Conservation (phyloP, 2,888 invertebrate species). For the Ceratothoa steindachneri region DNA sequence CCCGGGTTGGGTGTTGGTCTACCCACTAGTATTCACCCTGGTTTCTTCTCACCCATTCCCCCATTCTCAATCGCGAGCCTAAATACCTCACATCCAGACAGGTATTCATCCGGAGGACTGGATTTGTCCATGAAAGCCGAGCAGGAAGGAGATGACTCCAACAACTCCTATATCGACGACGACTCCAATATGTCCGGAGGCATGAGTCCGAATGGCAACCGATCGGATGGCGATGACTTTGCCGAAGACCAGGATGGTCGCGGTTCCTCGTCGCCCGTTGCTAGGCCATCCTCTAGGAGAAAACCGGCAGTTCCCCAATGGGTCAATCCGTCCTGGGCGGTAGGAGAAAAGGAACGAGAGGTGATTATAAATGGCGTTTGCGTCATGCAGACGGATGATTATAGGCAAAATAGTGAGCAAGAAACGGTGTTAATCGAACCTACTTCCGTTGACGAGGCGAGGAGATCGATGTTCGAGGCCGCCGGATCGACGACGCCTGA, state of each 20-base stretch:
- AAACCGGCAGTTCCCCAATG: slow-evolving; percentile 96
- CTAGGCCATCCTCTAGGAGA: slow-evolving; percentile 61
- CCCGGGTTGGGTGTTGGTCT: slow-evolving; percentile 54
- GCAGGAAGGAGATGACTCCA: slow-evolving; percentile 65
- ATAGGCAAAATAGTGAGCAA: slow-evolving; percentile 54
- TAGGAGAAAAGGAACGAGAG: slow-evolving; percentile 51
- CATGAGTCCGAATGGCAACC: slow-evolving; percentile 35
- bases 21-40: slow-evolving; percentile 60
- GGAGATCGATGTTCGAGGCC: not conserved
- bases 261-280: slow-evolving; percentile 57
- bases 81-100: slow-evolving; percentile 34
- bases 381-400: slow-evolving; percentile 59
- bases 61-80: slow-evolving; percentile 35
- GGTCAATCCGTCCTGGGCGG: slow-evolving; percentile 84
- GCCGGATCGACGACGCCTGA: not conserved
- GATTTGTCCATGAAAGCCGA: slow-evolving; percentile 77
- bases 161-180: slow-evolving; percentile 43
- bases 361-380: slow-evolving; percentile 91
- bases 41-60: slow-evolving; percentile 61
- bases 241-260: slow-evolving; percentile 69
- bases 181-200: slow-evolving; percentile 46
- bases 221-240: slow-evolving; percentile 58
- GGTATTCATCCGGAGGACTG: slow-evolving; percentile 74
- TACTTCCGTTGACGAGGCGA: slow-evolving; percentile 63
- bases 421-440: slow-evolving; percentile 74